Base-by-base conservation (phyloP, 2,888 invertebrate species). In the Stegophylla sp. region DNA sequence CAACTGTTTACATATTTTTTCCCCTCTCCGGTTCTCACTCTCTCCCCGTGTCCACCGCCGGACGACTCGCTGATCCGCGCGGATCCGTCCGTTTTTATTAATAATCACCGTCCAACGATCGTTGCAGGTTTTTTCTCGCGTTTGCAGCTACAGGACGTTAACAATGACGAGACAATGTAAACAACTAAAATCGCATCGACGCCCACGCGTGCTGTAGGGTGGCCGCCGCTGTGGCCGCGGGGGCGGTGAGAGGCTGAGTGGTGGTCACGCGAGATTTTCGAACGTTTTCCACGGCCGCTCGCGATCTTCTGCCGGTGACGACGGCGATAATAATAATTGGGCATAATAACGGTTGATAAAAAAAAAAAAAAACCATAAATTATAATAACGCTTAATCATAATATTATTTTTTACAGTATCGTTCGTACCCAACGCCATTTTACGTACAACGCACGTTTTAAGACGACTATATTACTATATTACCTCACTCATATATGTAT, bases 1-100 rank as follows among this genome's bases (percentile, higher is more conserved):
- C 69, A 61, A 79, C 59, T 79, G 79, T 79, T 79, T 79, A 71
- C 79, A 79, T 71, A 71, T 23, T 48, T 15, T 48, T 41, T 13
- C 26, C 17, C 17, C 3, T 53, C n/a, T 2, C n/a, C 15, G 1
- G 7, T 45, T 28, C 43, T 43, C 59, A 13, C 17, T 10, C n/a
- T 4, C 59, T 73, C 23, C 3, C 71, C 12, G 9, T 10, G 4
- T 7, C 34, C 7, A 3, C 7, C 34, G 34, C 34, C 34, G 4
- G 34, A 3, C 34, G 34, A 34, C 7, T 7, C 34, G 34, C 34
- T 34, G 7, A 34, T n/a, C n/a, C n/a, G n/a, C n/a, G n/a, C n/a
- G n/a, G n/a, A n/a, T n/a, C n/a, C n/a, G n/a, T n/a, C n/a, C 34
- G 34, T 34, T 7, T 34, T 15, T 34, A 34, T 15, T 20, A 48